Conservation (phyloP, 1,140 invertebrate species). For the Wasmannia auropunctata region DNA sequence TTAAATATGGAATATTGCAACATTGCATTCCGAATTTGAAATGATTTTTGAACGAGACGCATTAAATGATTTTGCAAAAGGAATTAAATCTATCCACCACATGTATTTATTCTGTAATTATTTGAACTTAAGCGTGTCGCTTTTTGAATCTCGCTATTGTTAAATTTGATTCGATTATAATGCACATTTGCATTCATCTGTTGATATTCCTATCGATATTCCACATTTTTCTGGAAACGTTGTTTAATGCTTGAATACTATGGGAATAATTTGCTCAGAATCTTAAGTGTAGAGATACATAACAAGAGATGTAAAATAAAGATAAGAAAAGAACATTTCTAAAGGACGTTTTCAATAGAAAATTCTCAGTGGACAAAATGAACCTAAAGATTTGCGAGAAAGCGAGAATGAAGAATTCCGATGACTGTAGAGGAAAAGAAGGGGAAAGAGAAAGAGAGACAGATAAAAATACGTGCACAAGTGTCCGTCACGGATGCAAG, state of each 20-base stretch:
- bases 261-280: background rate
- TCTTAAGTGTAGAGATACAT: background rate
- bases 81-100: background rate
- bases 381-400: background rate
- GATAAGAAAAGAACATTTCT: background rate
- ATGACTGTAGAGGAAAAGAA: background rate
- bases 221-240: background rate
- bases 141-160: background rate
- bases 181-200: background rate
- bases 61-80: background rate
- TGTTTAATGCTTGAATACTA: background rate
- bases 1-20: too few species aligned
- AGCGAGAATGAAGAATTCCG: background rate
- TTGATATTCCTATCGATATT: background rate
- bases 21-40: background rate
- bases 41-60: background rate
- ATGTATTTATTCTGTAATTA: background rate
- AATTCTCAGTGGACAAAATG: background rate
- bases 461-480: conserved; percentile 28
- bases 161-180: background rate
- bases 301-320: background rate
- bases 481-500: conserved; percentile 42
- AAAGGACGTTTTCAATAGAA: background rate
- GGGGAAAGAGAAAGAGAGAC: background rate
- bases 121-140: background rate